Evolutionary conservation across 2,888 invertebrate genomes (phyloP).

Genomic region (Heteropelma amictum): DNA sequence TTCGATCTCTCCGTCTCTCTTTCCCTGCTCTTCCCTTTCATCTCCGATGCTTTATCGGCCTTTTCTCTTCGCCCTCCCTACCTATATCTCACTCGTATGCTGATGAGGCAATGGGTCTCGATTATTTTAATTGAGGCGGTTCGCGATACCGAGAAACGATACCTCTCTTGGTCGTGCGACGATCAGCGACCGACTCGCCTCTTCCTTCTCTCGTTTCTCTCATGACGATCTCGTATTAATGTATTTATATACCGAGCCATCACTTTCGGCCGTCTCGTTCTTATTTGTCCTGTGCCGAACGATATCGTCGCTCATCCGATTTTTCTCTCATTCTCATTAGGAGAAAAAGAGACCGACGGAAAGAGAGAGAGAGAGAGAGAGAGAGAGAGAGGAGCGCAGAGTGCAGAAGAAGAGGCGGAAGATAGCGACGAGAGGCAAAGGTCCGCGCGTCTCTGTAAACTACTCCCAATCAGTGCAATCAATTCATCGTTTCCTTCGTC

Average conservation of each 20-base stretch:
- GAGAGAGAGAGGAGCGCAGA: not conserved
- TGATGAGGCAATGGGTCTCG: conserved; percentile 69
- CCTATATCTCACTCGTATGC: conserved; percentile 54
- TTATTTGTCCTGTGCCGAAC: conserved; percentile 26
- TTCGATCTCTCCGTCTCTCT: not conserved
- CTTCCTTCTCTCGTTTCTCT: conserved; percentile 46
- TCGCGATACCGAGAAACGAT: conserved; percentile 68
- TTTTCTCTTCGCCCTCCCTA: conserved; percentile 1
- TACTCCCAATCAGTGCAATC: conserved; percentile 54
- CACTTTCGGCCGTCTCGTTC: conserved; percentile 33
- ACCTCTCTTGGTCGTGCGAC: conserved; percentile 62
- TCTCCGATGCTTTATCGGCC: conserved; percentile 12
- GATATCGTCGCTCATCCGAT: conserved; percentile 28
- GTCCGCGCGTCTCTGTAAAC: conserved; percentile 40
- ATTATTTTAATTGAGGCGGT: conserved; percentile 71
- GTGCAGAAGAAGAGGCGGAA: not conserved
- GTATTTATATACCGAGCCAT: not conserved
- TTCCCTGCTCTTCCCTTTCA: conserved; percentile 2
- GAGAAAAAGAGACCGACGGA: not conserved
- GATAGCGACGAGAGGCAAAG: not conserved
- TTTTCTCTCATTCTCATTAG: conserved; percentile 21
- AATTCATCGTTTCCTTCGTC: conserved; percentile 55
- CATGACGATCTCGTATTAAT: not conserved
- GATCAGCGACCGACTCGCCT: conserved; percentile 32
- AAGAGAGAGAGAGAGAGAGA: not conserved